phyloP scores from a whole-genome alignment of 2,888 invertebrate species.

The Lithophane leautieri region DNA sequence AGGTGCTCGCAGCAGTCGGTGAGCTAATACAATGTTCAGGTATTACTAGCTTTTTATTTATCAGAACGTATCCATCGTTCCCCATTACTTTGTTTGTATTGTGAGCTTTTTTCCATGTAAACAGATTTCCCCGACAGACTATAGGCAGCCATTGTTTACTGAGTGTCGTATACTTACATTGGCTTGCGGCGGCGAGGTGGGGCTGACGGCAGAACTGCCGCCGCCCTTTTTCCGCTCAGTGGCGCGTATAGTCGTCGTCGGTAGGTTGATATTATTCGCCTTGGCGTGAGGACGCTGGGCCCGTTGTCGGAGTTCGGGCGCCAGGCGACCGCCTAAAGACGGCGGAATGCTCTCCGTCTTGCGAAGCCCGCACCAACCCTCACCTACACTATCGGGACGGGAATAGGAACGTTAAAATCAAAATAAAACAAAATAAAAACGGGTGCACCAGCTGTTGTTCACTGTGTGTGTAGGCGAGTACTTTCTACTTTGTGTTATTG shows the following conservation, averaged over 20 bases:
- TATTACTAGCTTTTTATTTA: background rate
- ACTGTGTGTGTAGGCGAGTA: constrained; percentile 37
- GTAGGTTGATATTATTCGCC: constrained; percentile 91
- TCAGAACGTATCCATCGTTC: background rate
- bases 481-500: constrained; percentile 43
- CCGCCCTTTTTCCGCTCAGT: constrained; percentile 80
- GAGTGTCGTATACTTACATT: constrained; percentile 80
- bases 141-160: background rate
- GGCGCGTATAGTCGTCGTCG: constrained; percentile 82
- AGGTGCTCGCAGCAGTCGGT: background rate
- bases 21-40: background rate
- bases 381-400: constrained; percentile 82
- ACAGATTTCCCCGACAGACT: constrained; percentile 30
- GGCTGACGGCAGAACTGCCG: constrained; percentile 75
- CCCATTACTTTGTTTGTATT: background rate
- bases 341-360: constrained; percentile 87
- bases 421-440: constrained; percentile 76
- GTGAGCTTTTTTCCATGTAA: constrained; percentile 19
- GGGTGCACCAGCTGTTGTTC: constrained; percentile 77
- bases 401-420: constrained; percentile 76
- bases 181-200: constrained; percentile 84
- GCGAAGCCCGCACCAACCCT: constrained; percentile 84
- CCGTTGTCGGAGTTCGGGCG: constrained; percentile 81
- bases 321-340: constrained; percentile 80
- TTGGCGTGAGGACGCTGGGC: constrained; percentile 86